Base-by-base conservation (phyloP, 2,113 vertebrate genomes). In the Bujurquina vittata region DNA sequence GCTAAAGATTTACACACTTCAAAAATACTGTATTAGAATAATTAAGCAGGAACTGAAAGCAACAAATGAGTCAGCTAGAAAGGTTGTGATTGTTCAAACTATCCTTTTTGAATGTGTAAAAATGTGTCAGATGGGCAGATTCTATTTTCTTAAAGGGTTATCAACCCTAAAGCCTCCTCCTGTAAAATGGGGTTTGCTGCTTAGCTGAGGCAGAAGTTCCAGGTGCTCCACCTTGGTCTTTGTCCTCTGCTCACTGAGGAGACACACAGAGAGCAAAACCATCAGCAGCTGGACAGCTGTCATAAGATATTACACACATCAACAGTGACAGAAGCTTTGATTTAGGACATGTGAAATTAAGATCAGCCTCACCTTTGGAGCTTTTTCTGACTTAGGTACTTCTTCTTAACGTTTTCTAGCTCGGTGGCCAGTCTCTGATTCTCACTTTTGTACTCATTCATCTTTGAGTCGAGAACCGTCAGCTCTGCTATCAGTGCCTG, bases 371-470 rank as follows among this genome's bases (percentile, higher is more conserved):
- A 94, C 93, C 91, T 93, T 29, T 87, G 75, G n/a, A 91, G 79
- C 67, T 88, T 93, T 58, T 93, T 94, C 89, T 93, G 80, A 46
- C 73, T 79, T 15, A 93, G 59, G 85, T 94, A 94, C 23, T 94
- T 94, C 89, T 91, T 94, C 60, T 91, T 94, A 1, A 90, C 35
- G 59, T 88, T 86, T n/a, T 88, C 82, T 0, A 95, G 83, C 80
- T 94, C 93, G 1, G 62, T 65, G 52, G 77, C 37, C 81, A 94
- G 77, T 12, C 83, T 72, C 58, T 94, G 80, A 43, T 92, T 94
- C 56, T 95, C 93, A 37, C 62, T 84, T 84, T 90, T 91, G 69
- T 89, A 93, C 57, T 93, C 92, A 3, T 89, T 90, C 67, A 91
- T 85, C 83, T 84, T 91, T 0, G 88, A 92, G 43, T 94, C 90